These are phyloP conservation scores for Mormyrops attenuatus DNA, from an alignment of 2,797 vertebrate species.

Conservation along the genomic window DNA sequence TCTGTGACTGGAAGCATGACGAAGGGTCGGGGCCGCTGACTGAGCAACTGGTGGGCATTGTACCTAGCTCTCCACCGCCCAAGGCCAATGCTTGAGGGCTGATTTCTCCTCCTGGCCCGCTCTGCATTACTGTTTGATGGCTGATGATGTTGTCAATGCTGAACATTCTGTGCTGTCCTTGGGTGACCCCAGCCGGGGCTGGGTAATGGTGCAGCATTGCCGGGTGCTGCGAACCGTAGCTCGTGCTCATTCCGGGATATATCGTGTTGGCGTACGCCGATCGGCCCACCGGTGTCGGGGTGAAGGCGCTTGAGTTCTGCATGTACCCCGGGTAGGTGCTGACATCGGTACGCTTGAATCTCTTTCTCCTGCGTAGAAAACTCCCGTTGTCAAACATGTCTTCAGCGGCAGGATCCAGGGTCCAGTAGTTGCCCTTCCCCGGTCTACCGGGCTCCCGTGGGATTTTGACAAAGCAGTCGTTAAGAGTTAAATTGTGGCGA, in stretches of 20 bases:
- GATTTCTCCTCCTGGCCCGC: constrained; percentile 56
- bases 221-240: constrained; percentile 67
- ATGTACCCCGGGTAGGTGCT: constrained; percentile 80
- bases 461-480: constrained; percentile 88
- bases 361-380: constrained; percentile 72
- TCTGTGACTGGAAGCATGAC: constrained; percentile 69
- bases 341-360: constrained; percentile 82
- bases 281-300: constrained; percentile 64
- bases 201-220: constrained; percentile 74
- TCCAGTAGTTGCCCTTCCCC: constrained; percentile 91
- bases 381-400: constrained; percentile 93
- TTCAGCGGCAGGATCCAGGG: constrained; percentile 82
- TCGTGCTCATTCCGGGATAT: constrained; percentile 59
- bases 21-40: constrained; percentile 61
- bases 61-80: constrained; percentile 59
- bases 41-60: constrained; percentile 66
- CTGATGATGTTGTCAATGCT: constrained; percentile 88
- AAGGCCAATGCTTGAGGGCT: constrained; percentile 62
- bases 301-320: constrained; percentile 77
- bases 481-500: constrained; percentile 80
- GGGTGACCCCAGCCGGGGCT: constrained; percentile 54
- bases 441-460: constrained; percentile 85
- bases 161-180: constrained; percentile 79
- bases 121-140: constrained; percentile 71
- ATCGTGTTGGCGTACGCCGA: constrained; percentile 63